Conservation (phyloP, 2,888 invertebrate species). For the Lasioglossum zephyrum region DNA sequence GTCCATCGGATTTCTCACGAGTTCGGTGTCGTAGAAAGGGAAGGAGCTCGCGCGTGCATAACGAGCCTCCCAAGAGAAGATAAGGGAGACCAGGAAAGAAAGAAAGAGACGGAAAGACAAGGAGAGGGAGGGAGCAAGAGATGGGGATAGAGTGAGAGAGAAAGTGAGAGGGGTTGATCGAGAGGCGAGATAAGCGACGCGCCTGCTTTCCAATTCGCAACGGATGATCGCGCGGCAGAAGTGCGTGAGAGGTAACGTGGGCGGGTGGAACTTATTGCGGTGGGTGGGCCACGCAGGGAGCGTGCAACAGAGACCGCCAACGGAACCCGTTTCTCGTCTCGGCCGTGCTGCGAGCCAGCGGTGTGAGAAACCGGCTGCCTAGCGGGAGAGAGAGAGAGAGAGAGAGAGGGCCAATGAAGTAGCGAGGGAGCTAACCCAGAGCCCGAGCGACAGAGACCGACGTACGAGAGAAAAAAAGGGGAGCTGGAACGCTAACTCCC, state of each 20-base stretch:
- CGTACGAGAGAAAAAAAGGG: not conserved
- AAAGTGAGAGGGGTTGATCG: conserved; percentile 44
- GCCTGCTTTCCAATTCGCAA: conserved; percentile 77
- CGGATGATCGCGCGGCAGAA: conserved; percentile 76
- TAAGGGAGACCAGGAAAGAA: not conserved
- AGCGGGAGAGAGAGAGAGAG: not conserved
- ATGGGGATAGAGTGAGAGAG: not conserved
- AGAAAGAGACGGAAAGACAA: not conserved
- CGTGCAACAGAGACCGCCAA: conserved; percentile 59
- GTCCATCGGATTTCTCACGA: conserved; percentile 2
- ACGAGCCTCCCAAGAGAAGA: not conserved
- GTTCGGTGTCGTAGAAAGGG: not conserved
- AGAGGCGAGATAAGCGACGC: conserved; percentile 66
- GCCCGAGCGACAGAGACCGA: not conserved
- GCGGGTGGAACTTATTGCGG: conserved; percentile 78
- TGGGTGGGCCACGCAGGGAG: conserved; percentile 74
- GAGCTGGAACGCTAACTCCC: not conserved
- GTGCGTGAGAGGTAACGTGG: conserved; percentile 77
- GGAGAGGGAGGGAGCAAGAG: conserved; percentile 32
- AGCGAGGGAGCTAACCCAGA: not conserved
- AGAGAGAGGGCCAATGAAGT: not conserved
- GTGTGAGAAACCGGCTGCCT: not conserved
- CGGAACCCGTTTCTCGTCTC: conserved; percentile 45
- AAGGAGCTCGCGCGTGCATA: conserved; percentile 8
- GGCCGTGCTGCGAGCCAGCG: not conserved